Conservation (phyloP, 2,797 vertebrate genomes). For the Fringilla coelebs region DNA sequence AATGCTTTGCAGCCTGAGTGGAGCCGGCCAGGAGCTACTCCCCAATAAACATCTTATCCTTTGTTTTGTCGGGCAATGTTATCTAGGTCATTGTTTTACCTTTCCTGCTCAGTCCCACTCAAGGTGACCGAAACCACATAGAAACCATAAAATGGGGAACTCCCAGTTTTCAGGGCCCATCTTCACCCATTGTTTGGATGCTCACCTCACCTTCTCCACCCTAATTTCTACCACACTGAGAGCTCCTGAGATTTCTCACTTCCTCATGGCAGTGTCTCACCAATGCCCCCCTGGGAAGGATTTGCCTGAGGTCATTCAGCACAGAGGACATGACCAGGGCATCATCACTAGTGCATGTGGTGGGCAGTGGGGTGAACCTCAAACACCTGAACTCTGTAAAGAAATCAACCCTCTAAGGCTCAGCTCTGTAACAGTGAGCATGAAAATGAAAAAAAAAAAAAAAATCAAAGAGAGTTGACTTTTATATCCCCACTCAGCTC, state of each 20-base stretch:
- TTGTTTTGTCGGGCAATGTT: slow-evolving; percentile 8
- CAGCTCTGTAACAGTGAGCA: background rate
- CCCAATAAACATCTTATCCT: background rate
- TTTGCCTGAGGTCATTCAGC: background rate
- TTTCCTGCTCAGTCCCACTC: background rate
- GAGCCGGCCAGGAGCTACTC: background rate
- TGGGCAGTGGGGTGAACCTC: background rate
- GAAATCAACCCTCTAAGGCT: background rate
- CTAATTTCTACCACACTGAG: background rate
- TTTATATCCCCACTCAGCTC: background rate
- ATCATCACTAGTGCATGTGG: background rate
- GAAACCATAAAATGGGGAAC: background rate
- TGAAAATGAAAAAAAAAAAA: background rate
- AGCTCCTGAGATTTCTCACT: background rate
- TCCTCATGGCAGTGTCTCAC: accelerated
- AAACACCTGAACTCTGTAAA: background rate
- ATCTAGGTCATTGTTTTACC: slow-evolving; percentile 24
- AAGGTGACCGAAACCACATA: background rate
- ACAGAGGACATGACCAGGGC: background rate
- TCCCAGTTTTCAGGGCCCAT: background rate
- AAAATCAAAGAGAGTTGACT: background rate
- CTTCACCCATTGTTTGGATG: background rate
- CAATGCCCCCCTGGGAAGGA: accelerated
- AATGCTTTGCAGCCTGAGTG: background rate
- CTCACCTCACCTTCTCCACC: background rate